A percentile compares a stretch with the other conserved stretches of the same genome.
Conservation (phyloP, 2,888 invertebrate species). For the Syrphus vitripennis region DNA sequence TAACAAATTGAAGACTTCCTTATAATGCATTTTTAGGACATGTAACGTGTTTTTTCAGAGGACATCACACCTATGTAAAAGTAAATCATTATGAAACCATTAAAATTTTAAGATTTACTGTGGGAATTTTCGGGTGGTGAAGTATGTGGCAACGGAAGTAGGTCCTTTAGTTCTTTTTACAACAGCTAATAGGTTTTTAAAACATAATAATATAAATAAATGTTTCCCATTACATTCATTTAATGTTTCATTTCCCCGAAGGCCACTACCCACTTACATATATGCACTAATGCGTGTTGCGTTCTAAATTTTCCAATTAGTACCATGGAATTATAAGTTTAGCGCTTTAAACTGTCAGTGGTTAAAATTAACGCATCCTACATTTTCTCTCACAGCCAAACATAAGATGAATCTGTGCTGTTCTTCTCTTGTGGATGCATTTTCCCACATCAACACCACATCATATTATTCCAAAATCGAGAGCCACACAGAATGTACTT, state of each 20-base stretch:
- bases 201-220: too few species aligned
- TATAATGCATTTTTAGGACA: too few species aligned
- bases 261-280: slow-evolving; percentile 14
- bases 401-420: slow-evolving; percentile 5
- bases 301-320: slow-evolving; percentile 55
- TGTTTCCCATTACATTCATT: slow-evolving; percentile 7
- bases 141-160: too few species aligned
- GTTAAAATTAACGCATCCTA: slow-evolving; percentile 38
- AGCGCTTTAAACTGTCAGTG: slow-evolving; percentile 51
- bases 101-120: too few species aligned
- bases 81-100: too few species aligned
- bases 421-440: slow-evolving; percentile 7
- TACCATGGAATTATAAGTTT: slow-evolving; percentile 65
- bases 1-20: too few species aligned
- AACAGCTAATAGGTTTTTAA: too few species aligned
- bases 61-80: too few species aligned
- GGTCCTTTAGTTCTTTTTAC: too few species aligned
- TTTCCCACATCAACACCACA: slow-evolving; percentile 61
- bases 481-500: slow-evolving; percentile 67
- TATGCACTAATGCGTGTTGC: slow-evolving; percentile 20
- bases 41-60: too few species aligned
- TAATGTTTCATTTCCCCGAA: neutral
- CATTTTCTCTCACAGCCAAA: slow-evolving; percentile 14
- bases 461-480: slow-evolving; percentile 17
- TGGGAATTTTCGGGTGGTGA: too few species aligned